Evolutionary conservation across 2,888 invertebrate species (phyloP).

Genomic region (Tachystola acroxantha): DNA sequence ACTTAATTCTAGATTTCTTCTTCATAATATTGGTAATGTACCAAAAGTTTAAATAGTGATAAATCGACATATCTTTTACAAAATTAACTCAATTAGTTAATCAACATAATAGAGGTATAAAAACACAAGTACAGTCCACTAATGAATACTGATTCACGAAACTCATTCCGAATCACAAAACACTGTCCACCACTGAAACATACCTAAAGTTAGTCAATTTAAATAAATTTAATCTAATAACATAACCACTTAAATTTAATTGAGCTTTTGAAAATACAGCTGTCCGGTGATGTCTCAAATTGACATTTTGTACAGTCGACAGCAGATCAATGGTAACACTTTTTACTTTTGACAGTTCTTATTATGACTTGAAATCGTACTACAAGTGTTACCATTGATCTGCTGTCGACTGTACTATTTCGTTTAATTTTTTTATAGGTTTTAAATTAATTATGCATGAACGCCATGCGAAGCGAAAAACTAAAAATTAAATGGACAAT

Average conservation of each 20-base stretch:
- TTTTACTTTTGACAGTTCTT: no score
- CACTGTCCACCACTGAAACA: not conserved
- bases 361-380: no score
- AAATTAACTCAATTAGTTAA: not conserved
- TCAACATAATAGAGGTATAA: no score
- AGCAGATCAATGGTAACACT: no score
- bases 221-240: slow-evolving; percentile 37
- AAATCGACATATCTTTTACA: not conserved
- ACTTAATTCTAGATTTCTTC: no score
- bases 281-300: slow-evolving; percentile 16
- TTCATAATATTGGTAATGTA: no score
- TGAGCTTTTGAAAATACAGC: slow-evolving; percentile 36
- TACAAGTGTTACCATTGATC: no score
- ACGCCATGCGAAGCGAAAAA: no score
- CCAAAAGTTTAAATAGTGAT: no score
- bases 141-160: not conserved
- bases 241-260: slow-evolving; percentile 31
- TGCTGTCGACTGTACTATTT: no score
- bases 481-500: no score
- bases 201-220: not conserved
- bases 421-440: slow-evolving; percentile 15
- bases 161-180: not conserved
- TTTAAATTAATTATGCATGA: no score
- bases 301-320: slow-evolving; percentile 24
- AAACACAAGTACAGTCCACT: slow-evolving; percentile 4